These are phyloP conservation scores for Carassius carassius DNA, from an alignment of 2,113 vertebrate species.

Conservation along the genomic window DNA sequence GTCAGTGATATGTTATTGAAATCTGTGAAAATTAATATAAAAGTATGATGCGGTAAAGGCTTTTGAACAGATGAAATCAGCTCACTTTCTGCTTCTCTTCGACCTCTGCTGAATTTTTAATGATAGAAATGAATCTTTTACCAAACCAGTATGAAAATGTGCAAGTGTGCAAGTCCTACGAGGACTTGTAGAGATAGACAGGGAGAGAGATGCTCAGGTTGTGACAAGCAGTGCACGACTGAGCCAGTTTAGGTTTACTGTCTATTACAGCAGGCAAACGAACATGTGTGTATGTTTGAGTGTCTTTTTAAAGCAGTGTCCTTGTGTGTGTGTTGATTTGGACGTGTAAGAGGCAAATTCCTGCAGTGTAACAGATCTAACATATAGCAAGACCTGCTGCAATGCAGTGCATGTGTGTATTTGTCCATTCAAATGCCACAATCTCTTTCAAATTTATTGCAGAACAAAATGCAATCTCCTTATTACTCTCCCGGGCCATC, in stretches of 20 bases:
- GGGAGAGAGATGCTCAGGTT: background rate
- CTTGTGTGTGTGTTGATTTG: conserved; percentile 6
- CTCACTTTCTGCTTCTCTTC: background rate
- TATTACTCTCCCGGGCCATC: conserved; percentile 8
- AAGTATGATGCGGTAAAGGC: background rate
- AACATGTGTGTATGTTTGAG: background rate
- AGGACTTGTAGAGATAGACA: background rate
- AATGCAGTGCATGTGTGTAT: conserved; percentile 32
- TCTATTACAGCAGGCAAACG: background rate
- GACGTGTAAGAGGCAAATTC: conserved; percentile 5
- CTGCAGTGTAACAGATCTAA: conserved; percentile 24
- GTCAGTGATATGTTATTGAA: background rate
- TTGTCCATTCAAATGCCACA: background rate
- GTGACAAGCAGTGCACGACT: background rate
- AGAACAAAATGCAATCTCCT: conserved; percentile 3
- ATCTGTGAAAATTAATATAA: background rate
- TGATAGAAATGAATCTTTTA: background rate
- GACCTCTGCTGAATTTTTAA: background rate
- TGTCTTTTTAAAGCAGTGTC: background rate
- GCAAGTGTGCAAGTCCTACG: background rate
- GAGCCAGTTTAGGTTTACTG: background rate
- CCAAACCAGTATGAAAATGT: background rate
- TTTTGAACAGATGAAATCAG: background rate
- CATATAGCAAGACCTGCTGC: conserved; percentile 24
- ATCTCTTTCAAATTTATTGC: conserved; percentile 18